A percentile compares a stretch with the other conserved stretches of the same genome.
phyloP scores from a whole-genome alignment of 2,797 vertebrate species.

The Crenichthys baileyi region DNA sequence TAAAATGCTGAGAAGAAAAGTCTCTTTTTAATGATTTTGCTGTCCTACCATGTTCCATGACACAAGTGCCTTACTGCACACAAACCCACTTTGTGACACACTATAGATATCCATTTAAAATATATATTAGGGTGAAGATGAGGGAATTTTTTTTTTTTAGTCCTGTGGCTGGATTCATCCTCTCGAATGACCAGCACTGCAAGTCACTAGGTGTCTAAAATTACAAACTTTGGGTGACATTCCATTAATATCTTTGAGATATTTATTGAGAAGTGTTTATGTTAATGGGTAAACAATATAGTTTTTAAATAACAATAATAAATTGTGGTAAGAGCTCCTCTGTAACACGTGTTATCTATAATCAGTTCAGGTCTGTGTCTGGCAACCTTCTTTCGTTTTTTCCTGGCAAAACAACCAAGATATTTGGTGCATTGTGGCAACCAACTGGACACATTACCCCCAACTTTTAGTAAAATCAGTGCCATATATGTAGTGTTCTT shows the following conservation, averaged over 20 bases:
- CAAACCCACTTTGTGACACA: not conserved
- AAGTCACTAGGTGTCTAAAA: not conserved
- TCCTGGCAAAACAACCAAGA: too few relatives aligned
- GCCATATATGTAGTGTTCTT: not conserved
- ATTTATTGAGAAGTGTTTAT: not conserved
- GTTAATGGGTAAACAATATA: not conserved
- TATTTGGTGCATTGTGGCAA: too few relatives aligned
- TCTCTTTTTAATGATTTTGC: constrained; percentile 22
- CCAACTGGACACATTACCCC: not conserved
- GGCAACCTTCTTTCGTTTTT: too few relatives aligned
- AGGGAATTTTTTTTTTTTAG: not conserved
- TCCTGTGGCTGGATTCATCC: not conserved
- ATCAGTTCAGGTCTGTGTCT: not conserved
- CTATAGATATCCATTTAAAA: not conserved
- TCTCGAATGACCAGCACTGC: not conserved
- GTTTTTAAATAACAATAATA: not conserved
- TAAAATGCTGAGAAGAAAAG: constrained; percentile 52
- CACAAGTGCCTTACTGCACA: not conserved
- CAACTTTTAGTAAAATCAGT: not conserved
- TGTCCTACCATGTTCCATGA: constrained; percentile 15
- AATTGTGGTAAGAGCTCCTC: not conserved
- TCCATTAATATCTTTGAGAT: not conserved
- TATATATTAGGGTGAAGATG: not conserved
- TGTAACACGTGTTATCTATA: not conserved
- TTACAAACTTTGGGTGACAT: not conserved